A percentile compares a stretch with the other conserved stretches of the same genome.
These are phyloP conservation scores for Cosmia trapezina DNA, from an alignment of 2,888 invertebrate genomes.

Conservation along the genomic window DNA sequence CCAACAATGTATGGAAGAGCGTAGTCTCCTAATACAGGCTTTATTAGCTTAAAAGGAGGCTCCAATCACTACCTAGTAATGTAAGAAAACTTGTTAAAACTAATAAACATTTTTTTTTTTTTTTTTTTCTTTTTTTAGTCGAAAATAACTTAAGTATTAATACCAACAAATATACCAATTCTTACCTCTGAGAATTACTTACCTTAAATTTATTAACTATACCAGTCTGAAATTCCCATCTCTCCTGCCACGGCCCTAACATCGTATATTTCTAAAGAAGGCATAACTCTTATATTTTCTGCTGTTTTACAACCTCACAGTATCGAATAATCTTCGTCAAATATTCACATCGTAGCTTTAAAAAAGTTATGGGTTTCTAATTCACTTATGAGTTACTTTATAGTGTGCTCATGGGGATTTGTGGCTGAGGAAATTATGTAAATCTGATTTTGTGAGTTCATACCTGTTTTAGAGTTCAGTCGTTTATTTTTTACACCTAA, in stretches of 20 bases:
- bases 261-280: conserved; percentile 60
- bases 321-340: conserved; percentile 70
- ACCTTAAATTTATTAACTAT: not conserved
- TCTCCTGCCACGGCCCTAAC: conserved; percentile 29
- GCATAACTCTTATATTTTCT: conserved; percentile 70
- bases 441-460: conserved; percentile 27
- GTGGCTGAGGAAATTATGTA: conserved; percentile 30
- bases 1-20: too few species aligned
- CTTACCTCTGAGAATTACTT: not conserved
- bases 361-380: conserved; percentile 59
- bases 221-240: not conserved
- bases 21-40: too few species aligned
- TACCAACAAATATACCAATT: not conserved
- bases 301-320: conserved; percentile 68
- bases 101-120: too few species aligned
- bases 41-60: too few species aligned
- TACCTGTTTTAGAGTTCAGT: conserved; percentile 8
- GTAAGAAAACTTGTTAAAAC: too few species aligned
- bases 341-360: conserved; percentile 67
- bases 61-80: too few species aligned
- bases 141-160: not conserved
- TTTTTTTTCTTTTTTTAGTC: too few species aligned
- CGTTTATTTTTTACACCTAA: too few species aligned
- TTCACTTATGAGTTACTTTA: conserved; percentile 59
- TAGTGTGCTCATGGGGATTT: conserved; percentile 42